phyloP scores from a whole-genome alignment of 1,140 invertebrate species.

The Saccostrea glomerata region DNA sequence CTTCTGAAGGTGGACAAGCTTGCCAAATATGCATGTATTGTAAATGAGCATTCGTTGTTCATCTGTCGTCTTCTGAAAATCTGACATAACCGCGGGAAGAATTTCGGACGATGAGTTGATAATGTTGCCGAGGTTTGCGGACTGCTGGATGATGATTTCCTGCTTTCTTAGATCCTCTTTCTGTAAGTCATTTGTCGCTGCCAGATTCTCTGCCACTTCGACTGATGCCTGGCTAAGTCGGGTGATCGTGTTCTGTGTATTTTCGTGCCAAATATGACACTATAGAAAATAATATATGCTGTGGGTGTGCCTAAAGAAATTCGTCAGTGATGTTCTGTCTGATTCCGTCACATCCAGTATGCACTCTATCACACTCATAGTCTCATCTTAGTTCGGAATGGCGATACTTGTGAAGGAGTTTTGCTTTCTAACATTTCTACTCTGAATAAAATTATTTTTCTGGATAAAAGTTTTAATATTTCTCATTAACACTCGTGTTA shows the following conservation, averaged over 20 bases:
- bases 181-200: slow-evolving; percentile 78
- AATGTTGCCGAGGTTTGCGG: slow-evolving; percentile 77
- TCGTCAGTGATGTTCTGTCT: slow-evolving; percentile 83
- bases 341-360: slow-evolving; percentile 82
- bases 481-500: too few species aligned
- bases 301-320: slow-evolving; percentile 86
- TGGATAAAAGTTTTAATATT: too few species aligned
- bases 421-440: too few species aligned
- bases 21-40: slow-evolving; percentile 83
- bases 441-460: too few species aligned
- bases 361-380: slow-evolving; percentile 79
- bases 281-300: slow-evolving; percentile 86
- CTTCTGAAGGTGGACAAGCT: slow-evolving; percentile 81
- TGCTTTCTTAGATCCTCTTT: slow-evolving; percentile 81
- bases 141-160: slow-evolving; percentile 80
- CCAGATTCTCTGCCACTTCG: slow-evolving; percentile 80
- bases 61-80: slow-evolving; percentile 81
- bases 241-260: slow-evolving; percentile 82
- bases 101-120: slow-evolving; percentile 78
- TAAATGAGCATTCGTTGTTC: slow-evolving; percentile 81
- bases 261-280: slow-evolving; percentile 84
- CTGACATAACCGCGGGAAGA: slow-evolving; percentile 80
- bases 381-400: too few species aligned
- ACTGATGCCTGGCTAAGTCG: slow-evolving; percentile 79
- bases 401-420: too few species aligned